Base-by-base conservation (phyloP, 2,113 vertebrate genomes). In the Chloropsis cyanopogon region DNA sequence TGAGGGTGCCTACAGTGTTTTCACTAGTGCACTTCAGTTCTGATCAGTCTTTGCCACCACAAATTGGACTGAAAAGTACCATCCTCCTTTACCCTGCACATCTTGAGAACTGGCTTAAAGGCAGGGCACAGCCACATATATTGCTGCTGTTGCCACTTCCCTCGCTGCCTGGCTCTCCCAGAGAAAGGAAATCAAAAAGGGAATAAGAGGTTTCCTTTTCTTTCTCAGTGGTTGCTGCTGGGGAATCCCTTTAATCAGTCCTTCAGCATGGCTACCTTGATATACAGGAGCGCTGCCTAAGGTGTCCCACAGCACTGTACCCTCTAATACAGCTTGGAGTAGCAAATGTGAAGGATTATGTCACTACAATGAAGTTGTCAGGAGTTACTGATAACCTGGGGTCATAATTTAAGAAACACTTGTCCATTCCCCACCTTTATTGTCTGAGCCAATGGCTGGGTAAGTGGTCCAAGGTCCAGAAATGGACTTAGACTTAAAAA, bases 261-360 rank as follows among this genome's bases (percentile, higher is more conserved):
- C 54, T 24, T 60, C 20, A 82, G 65, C 46, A 70, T 12, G 23
- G 44, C 35, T 69, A 60, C 19, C 24, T 44, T n/a, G 29, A 28
- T 23, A 41, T 0, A 0, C 42, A 50, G 7, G 35, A 59, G 53
- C 4, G 1, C 15, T 42, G 54, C 44, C 35, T 70, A n/a, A 42
- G 24, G 14, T n/a, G 24, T 42, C 29, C 24, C 65, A 28, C 35
- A 49, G 44, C 65, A 69, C 29, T n/a, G 44, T 4, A 69, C 44
- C 29, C 46, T 50, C 29, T 12, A 18, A 60, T 14, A 15, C 3
- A 70, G 29, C 24, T 28, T 35, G 54, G 24, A 50, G 24, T 2
- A 60, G 46, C 23, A 50, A 82, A 59, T n/a, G 35, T 5, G 18
- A 57, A 68, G n/a, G 64, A 50, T 23, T 49, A 13, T 33, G 35